Percentiles rank a stretch among this genome's conserved stretches.
phyloP scores from a whole-genome alignment of 2,888 invertebrate species.

The Bedellia somnulentella region DNA sequence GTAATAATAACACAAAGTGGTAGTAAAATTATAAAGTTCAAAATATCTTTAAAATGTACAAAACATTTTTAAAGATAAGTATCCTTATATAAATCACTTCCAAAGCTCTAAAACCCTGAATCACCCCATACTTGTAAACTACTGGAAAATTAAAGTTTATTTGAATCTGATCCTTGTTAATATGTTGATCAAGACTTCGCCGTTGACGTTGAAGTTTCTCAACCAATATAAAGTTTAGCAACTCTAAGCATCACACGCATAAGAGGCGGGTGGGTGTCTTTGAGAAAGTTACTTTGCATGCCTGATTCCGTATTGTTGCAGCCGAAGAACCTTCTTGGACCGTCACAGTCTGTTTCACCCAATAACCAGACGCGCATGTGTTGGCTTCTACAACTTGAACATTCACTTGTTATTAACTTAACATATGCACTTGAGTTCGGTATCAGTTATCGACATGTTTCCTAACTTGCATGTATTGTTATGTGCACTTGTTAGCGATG shows the following conservation, averaged over 20 bases:
- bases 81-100: no score
- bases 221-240: constrained; percentile 53
- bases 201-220: constrained; percentile 37
- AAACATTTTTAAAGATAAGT: no score
- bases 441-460: constrained; percentile 23
- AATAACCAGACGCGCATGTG: constrained; percentile 34
- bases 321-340: constrained; percentile 34
- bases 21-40: no score
- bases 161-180: constrained; percentile 12
- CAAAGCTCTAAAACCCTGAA: no score
- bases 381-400: constrained; percentile 32
- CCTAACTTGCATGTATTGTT: no score
- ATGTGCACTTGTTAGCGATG: no score
- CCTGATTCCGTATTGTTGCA: constrained; percentile 56
- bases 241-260: constrained; percentile 50
- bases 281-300: constrained; percentile 53
- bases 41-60: no score
- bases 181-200: constrained; percentile 23
- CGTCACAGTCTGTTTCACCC: constrained; percentile 14
- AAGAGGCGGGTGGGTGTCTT: constrained; percentile 34
- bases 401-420: constrained; percentile 46
- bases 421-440: constrained; percentile 34
- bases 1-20: no score
- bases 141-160: constrained; percentile 1
- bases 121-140: no score